phyloP scores from a whole-genome alignment of 2,113 vertebrate species.

The Ceyx margarethae region DNA sequence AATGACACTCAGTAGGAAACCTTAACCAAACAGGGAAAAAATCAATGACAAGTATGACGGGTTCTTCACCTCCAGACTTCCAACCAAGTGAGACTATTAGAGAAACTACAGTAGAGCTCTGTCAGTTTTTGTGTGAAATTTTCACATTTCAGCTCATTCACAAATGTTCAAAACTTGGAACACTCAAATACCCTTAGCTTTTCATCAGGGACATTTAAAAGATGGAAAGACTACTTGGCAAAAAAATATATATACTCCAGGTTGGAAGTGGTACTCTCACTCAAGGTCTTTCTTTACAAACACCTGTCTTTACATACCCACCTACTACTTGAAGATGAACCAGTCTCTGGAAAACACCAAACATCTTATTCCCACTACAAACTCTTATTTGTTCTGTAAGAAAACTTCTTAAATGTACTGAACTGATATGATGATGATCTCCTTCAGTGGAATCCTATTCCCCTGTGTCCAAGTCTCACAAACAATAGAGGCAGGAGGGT shows the following conservation, averaged over 20 bases:
- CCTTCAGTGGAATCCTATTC: background rate
- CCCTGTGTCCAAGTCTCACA: background rate
- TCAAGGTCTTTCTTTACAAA: background rate
- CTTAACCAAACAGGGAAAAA: slow-evolving; percentile 51
- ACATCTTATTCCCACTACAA: background rate
- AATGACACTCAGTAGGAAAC: slow-evolving; percentile 31
- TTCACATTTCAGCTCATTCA: background rate
- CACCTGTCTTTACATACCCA: no score
- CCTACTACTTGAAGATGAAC: background rate
- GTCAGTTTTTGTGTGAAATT: background rate
- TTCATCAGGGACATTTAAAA: background rate
- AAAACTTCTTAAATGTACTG: background rate
- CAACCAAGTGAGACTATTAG: slow-evolving; percentile 52
- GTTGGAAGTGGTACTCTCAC: background rate
- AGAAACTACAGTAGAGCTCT: slow-evolving; percentile 29
- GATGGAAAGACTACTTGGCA: background rate
- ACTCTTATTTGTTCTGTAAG: background rate
- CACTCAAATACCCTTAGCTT: background rate
- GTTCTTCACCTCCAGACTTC: slow-evolving; percentile 54
- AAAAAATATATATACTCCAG: background rate
- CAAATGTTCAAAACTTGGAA: background rate
- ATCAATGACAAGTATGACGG: slow-evolving; percentile 55
- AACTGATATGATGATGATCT: background rate
- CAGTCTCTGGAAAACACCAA: background rate
- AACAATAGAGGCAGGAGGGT: background rate